Base-by-base conservation (phyloP, 2,113 vertebrate species). In the Cairina moschata region DNA sequence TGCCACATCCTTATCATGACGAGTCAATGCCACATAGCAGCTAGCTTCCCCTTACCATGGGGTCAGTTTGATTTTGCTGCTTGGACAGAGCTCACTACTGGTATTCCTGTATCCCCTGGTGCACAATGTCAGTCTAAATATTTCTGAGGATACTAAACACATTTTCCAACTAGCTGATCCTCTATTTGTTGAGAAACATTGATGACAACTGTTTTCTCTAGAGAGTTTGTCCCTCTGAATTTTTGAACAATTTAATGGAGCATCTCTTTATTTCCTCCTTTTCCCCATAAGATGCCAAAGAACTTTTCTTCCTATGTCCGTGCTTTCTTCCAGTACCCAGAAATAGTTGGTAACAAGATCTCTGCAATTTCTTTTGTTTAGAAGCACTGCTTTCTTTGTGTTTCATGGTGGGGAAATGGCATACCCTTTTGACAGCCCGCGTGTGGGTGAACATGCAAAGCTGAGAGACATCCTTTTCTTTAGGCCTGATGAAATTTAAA, bases 371-470 rank as follows among this genome's bases (percentile, higher is more conserved):
- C 32, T 59, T 54, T 54, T 54, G 25, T 66, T 40, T 59, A 58
- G 22, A 68, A 73, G 22, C 16, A 34, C 3, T 52, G 21, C 1
- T 50, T 55, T 6, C 4, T 71, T 71, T 82, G 8, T 68, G 5
- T 58, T 55, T 79, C n/a, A 7, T 63, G 9, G 20, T 11, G 8
- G 7, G 17, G 20, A 93, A 80, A 74, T 38, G 11, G 6, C 8
- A 38, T 55, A 40, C 32, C 31, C 21, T 15, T 89, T 71, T 62
- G 13, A 20, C 11, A 38, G 6, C 23, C 55, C 0, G 0, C 23
- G 1, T n/a, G 34, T 28, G 21, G 3, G 7, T 58, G 18, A 2
- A 17, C 10, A 16, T 1, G 5, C 5, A 2, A 9, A 46, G 7
- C 28, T 72, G 22, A 38, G 11, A 68, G 8, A 65, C 3, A 3